These are phyloP conservation scores for Lepidurus couesii DNA, from an alignment of 1,140 invertebrate species.

Conservation along the genomic window DNA sequence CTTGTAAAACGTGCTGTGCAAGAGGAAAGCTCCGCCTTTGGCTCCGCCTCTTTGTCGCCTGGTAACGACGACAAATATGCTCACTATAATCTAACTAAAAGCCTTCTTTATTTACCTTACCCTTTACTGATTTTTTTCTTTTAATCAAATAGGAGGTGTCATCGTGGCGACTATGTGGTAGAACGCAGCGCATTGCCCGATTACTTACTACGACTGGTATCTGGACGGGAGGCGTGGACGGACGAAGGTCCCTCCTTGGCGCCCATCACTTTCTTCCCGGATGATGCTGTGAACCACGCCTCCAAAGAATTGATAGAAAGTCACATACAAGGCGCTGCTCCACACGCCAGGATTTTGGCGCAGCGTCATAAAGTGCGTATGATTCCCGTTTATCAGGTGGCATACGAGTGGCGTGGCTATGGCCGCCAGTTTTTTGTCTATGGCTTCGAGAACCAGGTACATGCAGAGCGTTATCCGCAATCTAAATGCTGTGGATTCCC, in stretches of 20 bases:
- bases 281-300: conserved; percentile 31
- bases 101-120: not conserved
- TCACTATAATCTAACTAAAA: not conserved
- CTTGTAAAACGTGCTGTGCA: conserved; percentile 33
- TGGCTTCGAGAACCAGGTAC: conserved; percentile 31
- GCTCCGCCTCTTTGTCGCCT: conserved; percentile 28
- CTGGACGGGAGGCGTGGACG: conserved; percentile 28
- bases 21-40: conserved; percentile 32
- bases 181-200: conserved; percentile 32
- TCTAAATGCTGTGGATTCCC: conserved; percentile 26
- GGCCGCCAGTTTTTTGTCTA: conserved; percentile 30
- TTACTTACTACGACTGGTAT: conserved; percentile 21
- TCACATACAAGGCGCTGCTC: not conserved
- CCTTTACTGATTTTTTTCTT: not conserved
- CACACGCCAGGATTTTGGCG: not conserved
- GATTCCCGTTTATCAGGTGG: conserved; percentile 29
- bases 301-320: conserved; percentile 31
- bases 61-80: conserved; percentile 23
- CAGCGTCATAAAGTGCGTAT: conserved; percentile 30
- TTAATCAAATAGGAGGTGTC: conserved; percentile 12
- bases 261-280: conserved; percentile 32
- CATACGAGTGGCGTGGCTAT: conserved; percentile 31
- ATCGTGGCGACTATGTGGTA: conserved; percentile 23
- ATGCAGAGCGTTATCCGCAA: conserved; percentile 29
- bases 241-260: conserved; percentile 28